Base-by-base conservation (phyloP, 2,888 invertebrate genomes). In the Mythimna pallens region DNA sequence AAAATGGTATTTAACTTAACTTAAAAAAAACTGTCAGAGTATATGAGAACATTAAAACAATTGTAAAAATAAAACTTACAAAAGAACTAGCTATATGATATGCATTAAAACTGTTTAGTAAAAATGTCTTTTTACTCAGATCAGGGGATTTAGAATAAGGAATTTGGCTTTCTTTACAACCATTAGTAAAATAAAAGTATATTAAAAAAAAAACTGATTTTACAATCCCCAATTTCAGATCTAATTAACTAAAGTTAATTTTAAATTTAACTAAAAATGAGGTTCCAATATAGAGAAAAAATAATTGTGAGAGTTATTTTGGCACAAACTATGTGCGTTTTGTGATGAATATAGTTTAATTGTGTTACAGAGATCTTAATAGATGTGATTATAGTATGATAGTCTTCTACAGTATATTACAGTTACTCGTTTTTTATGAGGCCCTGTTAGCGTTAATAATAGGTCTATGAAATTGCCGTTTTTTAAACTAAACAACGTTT, bases 81-180 rank as follows among this genome's bases (percentile, higher is more conserved):
- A 76, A 65, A 73, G 30, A 84, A 75, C 65, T 81, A 80, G 72
- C 76, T 84, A 85, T n/a, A 70, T 87, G 86, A 87, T 87, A 87
- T 87, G 86, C 86, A 84, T 87, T 57, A 83, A 81, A 81, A 84
- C 50, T 65, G 68, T 72, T 61, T 62, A 63, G 58, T 75, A 66
- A 70, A 76, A 68, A 68, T 75, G 76, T 77, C 9, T 86, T 77
- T 81, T 78, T 43, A 30, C 17, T 65, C 67, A 81, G 61, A 82
- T 70, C 58, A 10, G n/a, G 12, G 58, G 34, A 14, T 14, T 34
- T 17, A 14, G 3, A 14, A 58, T 12, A 66, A 36, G 14, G 22
- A 25, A 40, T 40, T 36, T 22, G 22, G 61, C 9, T 17, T 22
- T 22, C 8, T 1, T 17, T 40, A 62, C 61, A 43, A 25, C 17